Conservation (phyloP, 2,113 vertebrate species). For the Hydrolagus affinis region DNA sequence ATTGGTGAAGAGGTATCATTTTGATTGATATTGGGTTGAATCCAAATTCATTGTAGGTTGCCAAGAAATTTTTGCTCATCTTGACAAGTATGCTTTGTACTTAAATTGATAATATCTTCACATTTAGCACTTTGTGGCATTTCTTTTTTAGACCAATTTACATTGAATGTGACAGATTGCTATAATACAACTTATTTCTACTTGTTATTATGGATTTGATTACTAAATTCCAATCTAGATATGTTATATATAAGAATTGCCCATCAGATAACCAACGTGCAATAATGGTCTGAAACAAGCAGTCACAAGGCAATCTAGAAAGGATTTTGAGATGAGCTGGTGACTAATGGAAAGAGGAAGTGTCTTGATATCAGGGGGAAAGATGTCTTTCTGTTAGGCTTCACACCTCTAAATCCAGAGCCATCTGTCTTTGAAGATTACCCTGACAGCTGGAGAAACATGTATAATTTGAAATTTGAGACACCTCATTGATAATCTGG, state of each 20-base stretch:
- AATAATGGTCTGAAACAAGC: neutral
- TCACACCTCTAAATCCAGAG: neutral
- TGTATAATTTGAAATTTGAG: neutral
- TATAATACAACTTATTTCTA: neutral
- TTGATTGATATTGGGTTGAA: neutral
- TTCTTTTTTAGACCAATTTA: neutral
- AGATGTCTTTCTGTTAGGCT: neutral
- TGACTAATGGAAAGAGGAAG: neutral
- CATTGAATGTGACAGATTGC: neutral
- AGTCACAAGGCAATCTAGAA: slow-evolving; percentile 1
- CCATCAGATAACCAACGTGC: neutral
- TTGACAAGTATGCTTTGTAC: neutral
- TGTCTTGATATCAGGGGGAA: neutral
- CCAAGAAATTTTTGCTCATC: neutral
- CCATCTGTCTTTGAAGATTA: slow-evolving; percentile 16
- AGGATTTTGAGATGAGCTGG: neutral
- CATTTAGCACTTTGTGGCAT: slow-evolving; percentile 1
- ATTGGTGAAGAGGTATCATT: neutral
- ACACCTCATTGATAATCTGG: neutral
- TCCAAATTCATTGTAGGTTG: neutral
- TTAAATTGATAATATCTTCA: neutral
- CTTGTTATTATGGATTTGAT: neutral
- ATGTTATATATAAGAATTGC: neutral
- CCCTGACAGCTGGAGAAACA: slow-evolving; percentile 1
- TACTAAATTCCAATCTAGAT: neutral